Base-by-base conservation (phyloP, 2,888 invertebrate species). In the Melieria crassipennis region DNA sequence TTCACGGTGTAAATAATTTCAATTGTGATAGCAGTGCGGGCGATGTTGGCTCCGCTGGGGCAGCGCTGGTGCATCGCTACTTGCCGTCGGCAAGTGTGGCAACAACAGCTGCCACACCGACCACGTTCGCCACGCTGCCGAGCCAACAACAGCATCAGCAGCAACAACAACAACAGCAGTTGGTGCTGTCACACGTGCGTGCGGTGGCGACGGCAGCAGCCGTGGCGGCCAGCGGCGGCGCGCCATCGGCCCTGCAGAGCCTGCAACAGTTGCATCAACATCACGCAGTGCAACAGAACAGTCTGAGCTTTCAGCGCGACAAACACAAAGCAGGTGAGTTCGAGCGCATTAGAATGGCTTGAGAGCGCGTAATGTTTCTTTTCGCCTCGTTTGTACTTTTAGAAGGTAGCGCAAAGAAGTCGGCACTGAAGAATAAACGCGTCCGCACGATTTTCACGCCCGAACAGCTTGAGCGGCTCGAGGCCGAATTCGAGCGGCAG, bases 401-500 rank as follows among this genome's bases (percentile, higher is more conserved):
- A 89, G 89, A 89, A 71, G 83, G 83, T 56, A 82, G 72, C 55
- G 70, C 75, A 11, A 85, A 88, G 75, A 88, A 87, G 76, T 81
- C 84, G 7, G 83, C 86, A 3, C 79, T 88, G n/a, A 88, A 88
- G 80, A 94, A 94, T 81, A 98, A 98, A 88, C 88, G 98, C 75
- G 96, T 98, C 55, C 89, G 98, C 43, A 98, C 98, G 0, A 98
- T 98, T 80, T 98, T 98, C 88, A 98, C 98, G 0, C 97, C 97
- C 0, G 98, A 98, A 80, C 98, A 98, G 87, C 87, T 98, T 78
- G 98, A 98, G 85, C 88, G 96, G 77, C 88, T 98, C 69, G 98
- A 98, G 84, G 94, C 94, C 0, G 98, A 98, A 88, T 98, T 98
- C 82, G 96, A 97, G 80, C 88, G 97, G 55, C 98, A 98, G 82